Conservation (phyloP, 2,113 vertebrate species). For the Bolborhynchus lineola region DNA sequence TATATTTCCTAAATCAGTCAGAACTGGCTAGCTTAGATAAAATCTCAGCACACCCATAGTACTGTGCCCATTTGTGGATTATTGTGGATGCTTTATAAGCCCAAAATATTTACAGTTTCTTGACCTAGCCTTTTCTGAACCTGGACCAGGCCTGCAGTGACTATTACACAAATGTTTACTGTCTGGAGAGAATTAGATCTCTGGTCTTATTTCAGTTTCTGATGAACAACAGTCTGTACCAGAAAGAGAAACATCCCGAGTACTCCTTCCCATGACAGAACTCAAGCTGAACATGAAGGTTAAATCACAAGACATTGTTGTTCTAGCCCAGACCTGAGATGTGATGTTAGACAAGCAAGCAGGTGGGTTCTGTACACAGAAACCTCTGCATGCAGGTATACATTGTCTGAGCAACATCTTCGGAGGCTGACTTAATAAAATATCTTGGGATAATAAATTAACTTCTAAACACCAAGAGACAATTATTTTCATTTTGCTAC, state of each 20-base stretch:
- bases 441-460: neutral
- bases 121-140: neutral
- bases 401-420: neutral
- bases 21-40: neutral
- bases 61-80: neutral
- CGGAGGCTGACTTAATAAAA: neutral
- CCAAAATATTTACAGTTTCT: neutral
- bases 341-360: neutral
- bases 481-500: constrained; percentile 1
- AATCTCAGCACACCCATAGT: neutral
- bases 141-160: neutral
- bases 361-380: neutral
- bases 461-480: neutral
- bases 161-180: neutral
- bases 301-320: neutral
- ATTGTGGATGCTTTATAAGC: neutral
- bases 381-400: neutral
- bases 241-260: neutral
- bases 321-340: neutral
- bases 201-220: neutral
- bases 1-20: neutral
- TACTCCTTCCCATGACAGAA: neutral
- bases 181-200: neutral
- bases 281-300: neutral
- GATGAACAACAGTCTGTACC: neutral